These are phyloP conservation scores for Papilio gigon DNA, from an alignment of 2,888 invertebrate genomes.

Conservation along the genomic window DNA sequence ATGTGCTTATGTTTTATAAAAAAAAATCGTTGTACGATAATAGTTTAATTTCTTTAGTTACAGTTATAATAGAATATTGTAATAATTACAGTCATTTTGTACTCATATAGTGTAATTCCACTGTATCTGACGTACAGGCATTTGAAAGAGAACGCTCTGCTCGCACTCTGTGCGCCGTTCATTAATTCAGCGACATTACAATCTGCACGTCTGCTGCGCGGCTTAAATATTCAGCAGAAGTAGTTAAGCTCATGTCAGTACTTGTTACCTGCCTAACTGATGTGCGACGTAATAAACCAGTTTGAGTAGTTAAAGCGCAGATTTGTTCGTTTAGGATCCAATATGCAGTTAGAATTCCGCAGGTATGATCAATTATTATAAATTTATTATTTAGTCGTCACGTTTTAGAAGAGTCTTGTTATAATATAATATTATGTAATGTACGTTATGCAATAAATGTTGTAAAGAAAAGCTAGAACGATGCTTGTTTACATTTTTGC, in stretches of 20 bases:
- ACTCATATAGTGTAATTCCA: background rate
- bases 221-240: slow-evolving; percentile 24
- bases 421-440: background rate
- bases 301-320: background rate
- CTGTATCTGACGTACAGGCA: background rate
- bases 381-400: background rate
- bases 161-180: slow-evolving; percentile 19
- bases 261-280: background rate
- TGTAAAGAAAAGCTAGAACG: background rate
- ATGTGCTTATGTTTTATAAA: no score
- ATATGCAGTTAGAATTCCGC: no score
- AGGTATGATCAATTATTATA: no score
- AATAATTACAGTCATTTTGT: slow-evolving; percentile 6
- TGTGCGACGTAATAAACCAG: background rate
- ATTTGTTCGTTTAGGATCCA: background rate
- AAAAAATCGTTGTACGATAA: no score
- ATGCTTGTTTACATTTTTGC: background rate
- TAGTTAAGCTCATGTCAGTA: slow-evolving; percentile 1
- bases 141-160: slow-evolving; percentile 15
- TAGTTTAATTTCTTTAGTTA: background rate
- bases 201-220: slow-evolving; percentile 19
- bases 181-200: slow-evolving; percentile 31
- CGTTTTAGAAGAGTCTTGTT: background rate
- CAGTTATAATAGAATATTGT: background rate
- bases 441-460: background rate